These are phyloP conservation scores for Labeo calbasu DNA, from an alignment of 2,797 vertebrate species.

Conservation along the genomic window DNA sequence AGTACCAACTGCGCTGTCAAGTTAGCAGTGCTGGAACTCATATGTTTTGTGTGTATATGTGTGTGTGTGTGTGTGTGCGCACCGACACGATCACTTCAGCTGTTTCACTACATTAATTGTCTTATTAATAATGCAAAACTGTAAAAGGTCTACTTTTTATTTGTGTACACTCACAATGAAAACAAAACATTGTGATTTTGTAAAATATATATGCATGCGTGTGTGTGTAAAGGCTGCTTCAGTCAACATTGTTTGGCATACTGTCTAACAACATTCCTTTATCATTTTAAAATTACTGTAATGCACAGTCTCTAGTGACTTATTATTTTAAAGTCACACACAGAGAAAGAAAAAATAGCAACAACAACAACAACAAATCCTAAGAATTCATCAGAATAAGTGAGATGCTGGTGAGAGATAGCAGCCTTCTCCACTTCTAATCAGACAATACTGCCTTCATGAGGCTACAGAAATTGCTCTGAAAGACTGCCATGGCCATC, in stretches of 20 bases:
- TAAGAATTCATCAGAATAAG: not conserved
- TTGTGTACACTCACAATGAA: too few species aligned
- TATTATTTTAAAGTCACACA: not conserved
- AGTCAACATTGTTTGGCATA: not conserved
- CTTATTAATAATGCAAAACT: too few species aligned
- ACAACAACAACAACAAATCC: not conserved
- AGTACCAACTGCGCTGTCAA: too few species aligned
- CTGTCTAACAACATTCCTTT: not conserved
- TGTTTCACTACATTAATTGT: too few species aligned
- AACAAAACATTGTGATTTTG: too few species aligned
- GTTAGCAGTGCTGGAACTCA: too few species aligned
- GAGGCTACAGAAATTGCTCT: not conserved
- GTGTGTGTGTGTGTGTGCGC: too few species aligned
- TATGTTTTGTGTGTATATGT: too few species aligned
- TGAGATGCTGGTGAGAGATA: not conserved
- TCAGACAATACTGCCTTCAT: conserved; percentile 5
- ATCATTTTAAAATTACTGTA: not conserved
- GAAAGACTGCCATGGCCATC: conserved; percentile 19
- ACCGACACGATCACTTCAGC: too few species aligned
- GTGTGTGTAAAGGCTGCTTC: not conserved
- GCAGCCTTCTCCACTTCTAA: conserved; percentile 11
- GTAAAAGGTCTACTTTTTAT: too few species aligned
- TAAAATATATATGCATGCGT: too few species aligned
- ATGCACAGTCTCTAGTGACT: not conserved
- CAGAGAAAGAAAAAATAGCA: not conserved